Evolutionary conservation across 2,888 invertebrate species (phyloP), one percentile per base, ranked within the genome.

Genomic region (Germaria angustata): DNA sequence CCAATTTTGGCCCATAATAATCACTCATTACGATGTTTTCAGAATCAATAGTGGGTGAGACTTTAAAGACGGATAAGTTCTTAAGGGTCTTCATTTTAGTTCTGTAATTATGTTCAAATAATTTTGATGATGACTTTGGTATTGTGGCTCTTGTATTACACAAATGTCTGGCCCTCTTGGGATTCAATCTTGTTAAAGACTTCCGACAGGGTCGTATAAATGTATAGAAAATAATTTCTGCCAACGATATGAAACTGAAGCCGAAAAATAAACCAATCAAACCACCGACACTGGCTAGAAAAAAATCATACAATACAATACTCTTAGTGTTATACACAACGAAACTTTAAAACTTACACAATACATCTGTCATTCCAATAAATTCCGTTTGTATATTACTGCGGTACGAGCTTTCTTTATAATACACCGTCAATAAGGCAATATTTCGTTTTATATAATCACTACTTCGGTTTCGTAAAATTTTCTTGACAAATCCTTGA

Each of bases 271-370:
- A 92, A 0, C 96, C 95, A 2, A 96, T 92, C 1, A 96, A 91
- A 4, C 96, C 96, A n/a, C 96, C 96, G 0, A 95, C 94, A 87
- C 94, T 95, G 0, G 95, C 96, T 96, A 91, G 65, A 93, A 93
- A 57, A 41, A 28, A 28, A 28, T 28, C 6, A 28, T 5, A 6
- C 28, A 28, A 28, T 28, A 5, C 28, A 28, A 28, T 5, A 6
- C 28, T 28, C 28, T n/a, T n/a, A n/a, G n/a, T 22, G 6, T 9
- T 20, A 20, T 20, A 41, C n/a, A 15, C 2, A 41, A 15, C 1
- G 41, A 2, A 0, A 39, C 5, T n/a, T 46, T 46, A 20, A 24
- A 6, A 24, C 94, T 94, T 92, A 95, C 96, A 95, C 71, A 96
- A 90, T 89, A 95, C 95, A 91, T 96, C 95, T 0, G 95, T 95